phyloP scores from a whole-genome alignment of 2,888 invertebrate species.

The Lycocerus yunnanus region DNA sequence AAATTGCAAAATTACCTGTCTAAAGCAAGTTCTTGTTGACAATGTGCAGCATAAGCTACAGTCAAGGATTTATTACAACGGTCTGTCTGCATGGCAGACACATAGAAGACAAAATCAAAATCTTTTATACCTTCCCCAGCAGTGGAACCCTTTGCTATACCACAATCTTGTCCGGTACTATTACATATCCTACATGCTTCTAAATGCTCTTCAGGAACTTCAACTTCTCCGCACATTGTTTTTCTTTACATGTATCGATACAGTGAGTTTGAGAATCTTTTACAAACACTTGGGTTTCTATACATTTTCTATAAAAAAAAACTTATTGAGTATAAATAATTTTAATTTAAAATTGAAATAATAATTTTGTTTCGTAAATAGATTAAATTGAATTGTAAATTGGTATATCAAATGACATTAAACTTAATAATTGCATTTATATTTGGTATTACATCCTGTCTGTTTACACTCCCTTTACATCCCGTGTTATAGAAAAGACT shows the following conservation, averaged over 20 bases:
- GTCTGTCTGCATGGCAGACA: conserved; percentile 91
- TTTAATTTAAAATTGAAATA: not conserved
- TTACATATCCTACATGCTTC: conserved; percentile 91
- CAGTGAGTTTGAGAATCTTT: conserved; percentile 85
- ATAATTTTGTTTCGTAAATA: not conserved
- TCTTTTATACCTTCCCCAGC: conserved; percentile 73
- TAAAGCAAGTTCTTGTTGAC: conserved; percentile 91
- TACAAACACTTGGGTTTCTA: conserved; percentile 85
- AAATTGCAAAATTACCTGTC: conserved; percentile 61
- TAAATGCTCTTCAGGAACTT: conserved; percentile 90
- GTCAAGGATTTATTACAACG: conserved; percentile 86
- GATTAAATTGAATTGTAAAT: not conserved
- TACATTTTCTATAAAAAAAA: conserved; percentile 74
- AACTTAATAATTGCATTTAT: not conserved
- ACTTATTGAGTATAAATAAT: not conserved
- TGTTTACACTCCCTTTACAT: not conserved
- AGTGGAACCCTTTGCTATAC: conserved; percentile 60
- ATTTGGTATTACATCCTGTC: not conserved
- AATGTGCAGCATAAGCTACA: conserved; percentile 97
- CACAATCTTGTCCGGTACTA: conserved; percentile 82
- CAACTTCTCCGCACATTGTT: conserved; percentile 96
- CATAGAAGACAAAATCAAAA: conserved; percentile 95
- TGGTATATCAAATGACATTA: not conserved
- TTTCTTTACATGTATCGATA: conserved; percentile 79
- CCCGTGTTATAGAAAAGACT: not conserved